Conservation (phyloP, 2,113 vertebrate genomes). For the Lutjanus erythropterus region DNA sequence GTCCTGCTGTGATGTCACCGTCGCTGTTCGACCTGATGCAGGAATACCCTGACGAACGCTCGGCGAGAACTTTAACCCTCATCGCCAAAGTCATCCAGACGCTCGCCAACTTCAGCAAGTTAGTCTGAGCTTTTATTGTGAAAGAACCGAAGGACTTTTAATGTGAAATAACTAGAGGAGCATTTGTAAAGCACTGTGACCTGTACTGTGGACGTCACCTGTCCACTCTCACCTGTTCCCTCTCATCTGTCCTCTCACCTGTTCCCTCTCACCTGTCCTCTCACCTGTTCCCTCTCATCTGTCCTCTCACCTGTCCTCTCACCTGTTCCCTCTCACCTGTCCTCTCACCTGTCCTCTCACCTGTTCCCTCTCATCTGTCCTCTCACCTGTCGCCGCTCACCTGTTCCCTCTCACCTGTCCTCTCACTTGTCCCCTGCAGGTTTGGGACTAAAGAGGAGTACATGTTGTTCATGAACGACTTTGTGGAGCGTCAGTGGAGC, state of each 20-base stretch:
- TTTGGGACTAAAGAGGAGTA: constrained; percentile 98
- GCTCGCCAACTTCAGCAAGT: constrained; percentile 99
- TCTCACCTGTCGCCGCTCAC: too few species aligned
- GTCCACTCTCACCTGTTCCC: background rate
- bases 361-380: too few species aligned
- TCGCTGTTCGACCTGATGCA: constrained; percentile 96
- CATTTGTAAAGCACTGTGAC: background rate
- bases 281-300: too few species aligned
- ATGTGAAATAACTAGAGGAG: background rate
- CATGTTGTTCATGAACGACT: constrained; percentile 99
- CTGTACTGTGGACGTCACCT: background rate
- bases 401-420: background rate
- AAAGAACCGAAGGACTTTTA: background rate
- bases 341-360: too few species aligned
- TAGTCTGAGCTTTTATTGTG: constrained; percentile 51
- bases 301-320: too few species aligned
- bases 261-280: too few species aligned
- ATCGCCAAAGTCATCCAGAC: constrained; percentile 99
- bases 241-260: background rate
- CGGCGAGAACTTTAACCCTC: constrained; percentile 94
- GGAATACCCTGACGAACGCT: constrained; percentile 96
- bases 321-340: too few species aligned
- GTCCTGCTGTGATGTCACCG: constrained; percentile 97
- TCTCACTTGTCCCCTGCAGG: constrained; percentile 74
- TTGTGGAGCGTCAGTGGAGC: constrained; percentile 96